Percentiles rank a stretch among this genome's conserved stretches.
phyloP scores from a whole-genome alignment of 1,140 invertebrate genomes.

The Leptopilina boulardi region DNA sequence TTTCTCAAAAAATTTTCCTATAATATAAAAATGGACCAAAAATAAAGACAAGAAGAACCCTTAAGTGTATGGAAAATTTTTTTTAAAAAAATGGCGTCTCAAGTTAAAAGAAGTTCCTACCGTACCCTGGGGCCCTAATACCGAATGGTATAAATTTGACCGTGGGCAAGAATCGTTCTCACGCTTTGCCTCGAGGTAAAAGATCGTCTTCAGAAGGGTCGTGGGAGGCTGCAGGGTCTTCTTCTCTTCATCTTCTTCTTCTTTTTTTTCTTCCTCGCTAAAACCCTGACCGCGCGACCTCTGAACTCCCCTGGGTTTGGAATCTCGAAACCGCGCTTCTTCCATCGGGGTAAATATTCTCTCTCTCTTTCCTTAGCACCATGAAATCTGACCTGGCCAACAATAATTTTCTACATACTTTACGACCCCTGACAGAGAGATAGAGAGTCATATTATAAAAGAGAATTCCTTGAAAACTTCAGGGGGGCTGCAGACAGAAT shows the following conservation, averaged over 20 bases:
- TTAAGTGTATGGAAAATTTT: too few species aligned
- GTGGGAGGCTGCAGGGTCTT: background rate
- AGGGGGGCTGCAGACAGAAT: background rate
- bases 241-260: background rate
- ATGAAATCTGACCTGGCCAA: slow-evolving; percentile 30
- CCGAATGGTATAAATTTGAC: slow-evolving; percentile 9
- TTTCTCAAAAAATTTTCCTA: too few species aligned
- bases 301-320: background rate
- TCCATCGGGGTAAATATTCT: background rate
- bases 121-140: background rate
- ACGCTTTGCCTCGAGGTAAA: slow-evolving; percentile 25
- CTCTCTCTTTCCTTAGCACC: too few species aligned
- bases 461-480: background rate
- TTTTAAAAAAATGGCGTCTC: background rate
- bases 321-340: background rate
- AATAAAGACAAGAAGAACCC: too few species aligned
- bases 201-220: slow-evolving; percentile 17
- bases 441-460: too few species aligned
- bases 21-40: too few species aligned
- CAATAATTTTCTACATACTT: slow-evolving; percentile 18
- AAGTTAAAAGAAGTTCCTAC: background rate
- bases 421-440: slow-evolving; percentile 14
- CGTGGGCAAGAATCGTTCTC: slow-evolving; percentile 25
- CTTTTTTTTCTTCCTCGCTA: background rate
- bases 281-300: background rate